Conservation (phyloP, 2,888 invertebrate species). For the Tribolium freemani region DNA sequence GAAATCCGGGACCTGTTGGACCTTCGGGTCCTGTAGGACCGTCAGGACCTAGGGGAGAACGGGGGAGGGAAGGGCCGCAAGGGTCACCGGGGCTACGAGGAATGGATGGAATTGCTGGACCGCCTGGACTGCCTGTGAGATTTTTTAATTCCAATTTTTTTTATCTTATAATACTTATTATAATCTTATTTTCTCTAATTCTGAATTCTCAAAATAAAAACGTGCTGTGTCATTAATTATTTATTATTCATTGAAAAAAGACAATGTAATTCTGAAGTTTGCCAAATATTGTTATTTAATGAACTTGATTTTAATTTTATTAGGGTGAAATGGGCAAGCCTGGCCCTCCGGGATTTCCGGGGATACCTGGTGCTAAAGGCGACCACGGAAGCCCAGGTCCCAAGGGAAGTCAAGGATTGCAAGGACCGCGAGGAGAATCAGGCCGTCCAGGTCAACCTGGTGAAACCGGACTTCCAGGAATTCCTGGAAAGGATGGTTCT, state of each 20-base stretch:
- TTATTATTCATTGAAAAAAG: too few relatives aligned
- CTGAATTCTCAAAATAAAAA: too few relatives aligned
- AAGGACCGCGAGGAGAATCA: slow-evolving; percentile 84
- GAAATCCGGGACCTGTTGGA: slow-evolving; percentile 78
- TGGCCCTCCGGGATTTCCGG: slow-evolving; percentile 89
- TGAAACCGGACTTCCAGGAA: slow-evolving; percentile 81
- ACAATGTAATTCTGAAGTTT: too few relatives aligned
- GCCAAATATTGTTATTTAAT: too few relatives aligned
- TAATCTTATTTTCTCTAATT: too few relatives aligned
- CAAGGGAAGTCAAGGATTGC: slow-evolving; percentile 85
- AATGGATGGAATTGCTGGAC: slow-evolving; percentile 82
- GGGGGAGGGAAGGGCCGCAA: slow-evolving; percentile 86
- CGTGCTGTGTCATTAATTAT: too few relatives aligned
- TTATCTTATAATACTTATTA: too few relatives aligned
- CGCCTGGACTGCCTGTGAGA: slow-evolving; percentile 81
- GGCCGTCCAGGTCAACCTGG: slow-evolving; percentile 85
- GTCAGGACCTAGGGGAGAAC: slow-evolving; percentile 84
- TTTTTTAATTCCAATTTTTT: slow-evolving; percentile 21
- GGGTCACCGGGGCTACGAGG: slow-evolving; percentile 85
- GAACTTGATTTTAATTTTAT: slow-evolving; percentile 43
- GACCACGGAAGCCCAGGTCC: slow-evolving; percentile 82
- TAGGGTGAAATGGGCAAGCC: slow-evolving; percentile 86
- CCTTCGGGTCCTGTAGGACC: slow-evolving; percentile 82
- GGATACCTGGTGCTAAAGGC: slow-evolving; percentile 85
- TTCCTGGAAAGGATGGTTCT: slow-evolving; percentile 85